Percentiles rank a stretch among this genome's conserved stretches.
Conservation (phyloP, 2,797 vertebrate genomes). For the Lepus townsendii region DNA sequence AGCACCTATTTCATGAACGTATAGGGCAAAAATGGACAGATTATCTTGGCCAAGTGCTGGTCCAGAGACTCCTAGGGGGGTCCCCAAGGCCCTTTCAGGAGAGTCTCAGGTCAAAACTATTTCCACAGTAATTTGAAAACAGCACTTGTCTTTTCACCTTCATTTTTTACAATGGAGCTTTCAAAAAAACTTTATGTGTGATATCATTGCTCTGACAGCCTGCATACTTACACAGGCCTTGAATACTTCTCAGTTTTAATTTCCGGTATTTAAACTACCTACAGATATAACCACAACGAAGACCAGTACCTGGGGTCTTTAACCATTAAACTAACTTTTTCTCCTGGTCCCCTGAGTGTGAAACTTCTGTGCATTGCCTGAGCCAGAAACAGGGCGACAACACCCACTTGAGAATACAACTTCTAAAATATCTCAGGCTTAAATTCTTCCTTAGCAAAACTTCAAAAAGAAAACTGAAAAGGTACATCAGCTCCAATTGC, state of each 20-base stretch:
- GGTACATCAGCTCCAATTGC: background rate
- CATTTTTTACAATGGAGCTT: background rate
- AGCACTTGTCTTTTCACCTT: background rate
- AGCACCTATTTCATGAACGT: background rate
- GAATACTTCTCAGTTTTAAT: slow-evolving; percentile 41
- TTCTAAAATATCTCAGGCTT: background rate
- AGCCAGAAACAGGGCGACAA: background rate
- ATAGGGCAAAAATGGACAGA: background rate
- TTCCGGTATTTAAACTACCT: background rate
- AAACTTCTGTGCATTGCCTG: too few relatives aligned
- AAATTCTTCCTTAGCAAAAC: background rate
- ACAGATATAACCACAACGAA: background rate
- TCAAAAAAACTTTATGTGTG: background rate
- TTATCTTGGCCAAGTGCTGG: background rate
- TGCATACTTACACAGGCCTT: background rate
- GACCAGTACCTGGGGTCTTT: background rate
- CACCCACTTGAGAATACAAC: background rate
- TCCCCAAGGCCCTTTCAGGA: background rate
- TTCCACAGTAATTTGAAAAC: background rate
- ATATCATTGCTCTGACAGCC: background rate
- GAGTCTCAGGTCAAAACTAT: background rate
- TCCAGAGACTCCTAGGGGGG: background rate
- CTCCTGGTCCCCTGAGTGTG: too few relatives aligned
- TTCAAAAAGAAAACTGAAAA: background rate
- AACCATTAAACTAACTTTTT: background rate